These are phyloP conservation scores for Montifringilla adamsi DNA, from an alignment of 2,113 vertebrate genomes.

Conservation along the genomic window DNA sequence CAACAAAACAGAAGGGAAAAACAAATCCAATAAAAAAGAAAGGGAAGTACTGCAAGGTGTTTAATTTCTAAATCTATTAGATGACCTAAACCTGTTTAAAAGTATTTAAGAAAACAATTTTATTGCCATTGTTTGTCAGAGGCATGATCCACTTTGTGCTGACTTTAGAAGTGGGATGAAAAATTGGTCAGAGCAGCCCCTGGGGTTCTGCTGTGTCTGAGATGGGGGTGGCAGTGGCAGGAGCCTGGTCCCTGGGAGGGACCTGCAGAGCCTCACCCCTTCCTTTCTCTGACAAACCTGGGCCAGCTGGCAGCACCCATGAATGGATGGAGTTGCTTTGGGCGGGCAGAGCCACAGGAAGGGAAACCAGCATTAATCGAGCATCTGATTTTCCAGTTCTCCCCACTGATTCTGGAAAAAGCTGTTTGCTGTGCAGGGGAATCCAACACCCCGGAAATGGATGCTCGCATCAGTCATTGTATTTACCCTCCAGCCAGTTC, in stretches of 20 bases:
- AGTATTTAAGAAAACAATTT: background rate
- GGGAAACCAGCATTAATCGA: background rate
- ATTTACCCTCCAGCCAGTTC: background rate
- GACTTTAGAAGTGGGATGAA: background rate
- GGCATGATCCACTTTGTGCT: background rate
- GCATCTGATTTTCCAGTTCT: background rate
- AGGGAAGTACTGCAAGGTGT: background rate
- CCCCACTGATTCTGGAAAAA: background rate
- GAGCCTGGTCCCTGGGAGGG: background rate
- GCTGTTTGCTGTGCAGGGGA: background rate
- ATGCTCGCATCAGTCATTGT: background rate
- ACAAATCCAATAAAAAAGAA: background rate
- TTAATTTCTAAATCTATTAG: background rate
- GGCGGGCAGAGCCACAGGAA: background rate
- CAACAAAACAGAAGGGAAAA: background rate
- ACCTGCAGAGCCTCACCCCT: background rate
- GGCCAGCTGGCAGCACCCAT: background rate
- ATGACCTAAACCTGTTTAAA: background rate
- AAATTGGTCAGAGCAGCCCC: background rate
- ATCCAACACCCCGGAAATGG: background rate
- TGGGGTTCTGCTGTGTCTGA: background rate
- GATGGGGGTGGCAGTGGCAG: background rate
- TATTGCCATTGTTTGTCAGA: background rate
- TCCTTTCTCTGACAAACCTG: background rate
- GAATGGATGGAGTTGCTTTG: background rate